Percentiles rank a stretch among this genome's conserved stretches.
phyloP scores from a whole-genome alignment of 1,140 invertebrate genomes.

The Nebria ingens region DNA sequence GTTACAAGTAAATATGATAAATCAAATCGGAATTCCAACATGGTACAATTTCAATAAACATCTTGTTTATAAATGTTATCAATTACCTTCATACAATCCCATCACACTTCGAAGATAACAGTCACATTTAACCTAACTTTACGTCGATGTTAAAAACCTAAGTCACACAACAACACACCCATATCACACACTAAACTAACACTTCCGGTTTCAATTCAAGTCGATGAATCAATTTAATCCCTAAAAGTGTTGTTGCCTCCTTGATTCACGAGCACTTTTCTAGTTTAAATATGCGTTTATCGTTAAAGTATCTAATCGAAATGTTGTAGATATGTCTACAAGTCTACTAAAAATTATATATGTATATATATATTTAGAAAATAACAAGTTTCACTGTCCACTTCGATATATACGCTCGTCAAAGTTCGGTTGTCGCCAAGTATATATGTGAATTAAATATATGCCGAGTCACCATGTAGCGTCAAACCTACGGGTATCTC shows the following conservation, averaged over 20 bases:
- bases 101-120: conserved; percentile 12
- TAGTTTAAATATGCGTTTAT: not conserved
- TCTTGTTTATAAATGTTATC: too few species aligned
- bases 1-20: too few species aligned
- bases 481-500: not conserved
- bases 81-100: conserved; percentile 21
- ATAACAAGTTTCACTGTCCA: not conserved
- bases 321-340: too few species aligned
- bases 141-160: not conserved
- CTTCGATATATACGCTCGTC: not conserved
- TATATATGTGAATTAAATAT: conserved; percentile 5
- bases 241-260: not conserved
- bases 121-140: conserved; percentile 3
- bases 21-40: too few species aligned
- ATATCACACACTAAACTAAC: not conserved
- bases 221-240: not conserved
- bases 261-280: not conserved
- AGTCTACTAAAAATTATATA: not conserved
- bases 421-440: not conserved
- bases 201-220: not conserved
- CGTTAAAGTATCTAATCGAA: not conserved
- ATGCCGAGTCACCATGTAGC: not conserved
- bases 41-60: too few species aligned
- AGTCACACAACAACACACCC: not conserved
- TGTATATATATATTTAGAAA: not conserved